Base-by-base conservation (phyloP, 2,113 vertebrate genomes). In the Xiphorhynchus elegans region DNA sequence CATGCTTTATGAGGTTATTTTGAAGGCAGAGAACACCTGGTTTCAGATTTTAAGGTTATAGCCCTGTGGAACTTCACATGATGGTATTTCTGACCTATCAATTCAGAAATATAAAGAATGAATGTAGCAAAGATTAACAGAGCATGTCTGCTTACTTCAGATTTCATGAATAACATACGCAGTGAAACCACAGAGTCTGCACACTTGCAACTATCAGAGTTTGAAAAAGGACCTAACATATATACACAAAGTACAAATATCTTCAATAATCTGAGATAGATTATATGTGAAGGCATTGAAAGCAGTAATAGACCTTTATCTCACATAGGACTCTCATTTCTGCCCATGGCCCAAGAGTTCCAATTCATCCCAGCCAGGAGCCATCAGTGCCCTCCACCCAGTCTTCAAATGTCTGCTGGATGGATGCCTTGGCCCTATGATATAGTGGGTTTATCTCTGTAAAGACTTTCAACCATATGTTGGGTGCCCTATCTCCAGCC, bases 391-490 rank as follows among this genome's bases (percentile, higher is more conserved):
- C 29, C 52, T 73, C 20, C n/a, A 75, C 9, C 3, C 46, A 42
- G 17, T 23, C 19, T 62, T 31, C 42, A 49, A 13, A 7, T n/a
- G 3, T 46, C 33, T 91, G 40, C 17, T 40, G 21, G 21, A 42
- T 1, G 3, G 33, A 50, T 3, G 4, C 6, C 31, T 64, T 40
- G 11, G 12, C 21, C 18, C 25, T 47, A 6, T 2, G 2, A n/a
- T 24, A 25, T 12, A 42, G 21, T 23, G 37, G 29, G 12, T 7
- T 52, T 60, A 31, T 14, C 6, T 47, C 58, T 72, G 19, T 15
- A 42, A 39, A 58, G 17, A 13, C 19, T 66, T 13, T 21, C 17
- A 52, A 21, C 4, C 9, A 21, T 33, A 0, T 55, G 6, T 2
- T 60, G 25, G 25, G 17, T 31, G 31, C 12, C n/a, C 46, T 26